Evolutionary conservation across 2,113 vertebrate species (phyloP).

Genomic region (Motacilla tschutschensis): DNA sequence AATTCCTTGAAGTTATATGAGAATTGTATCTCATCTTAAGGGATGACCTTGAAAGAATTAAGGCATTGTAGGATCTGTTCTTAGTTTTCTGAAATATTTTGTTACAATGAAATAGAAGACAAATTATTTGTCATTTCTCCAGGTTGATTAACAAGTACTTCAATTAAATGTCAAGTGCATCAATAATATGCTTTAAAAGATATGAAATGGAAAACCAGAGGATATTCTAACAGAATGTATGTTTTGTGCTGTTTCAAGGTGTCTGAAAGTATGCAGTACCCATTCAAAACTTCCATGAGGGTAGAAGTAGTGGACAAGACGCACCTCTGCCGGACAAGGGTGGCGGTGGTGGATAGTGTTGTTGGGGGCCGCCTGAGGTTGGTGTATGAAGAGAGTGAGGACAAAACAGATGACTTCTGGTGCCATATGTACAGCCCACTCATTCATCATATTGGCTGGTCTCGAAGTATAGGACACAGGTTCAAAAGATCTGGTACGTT

Average conservation of each 20-base stretch:
- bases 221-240: not conserved
- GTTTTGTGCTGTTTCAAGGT: constrained; percentile 75
- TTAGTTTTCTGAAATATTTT: not conserved
- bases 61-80: not conserved
- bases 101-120: not conserved
- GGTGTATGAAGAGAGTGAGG: constrained; percentile 94
- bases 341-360: constrained; percentile 92
- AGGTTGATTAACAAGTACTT: not conserved
- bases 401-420: constrained; percentile 96
- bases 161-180: not conserved
- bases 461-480: constrained; percentile 94
- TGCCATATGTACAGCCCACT: constrained; percentile 98
- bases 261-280: constrained; percentile 93
- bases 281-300: constrained; percentile 95
- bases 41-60: not conserved
- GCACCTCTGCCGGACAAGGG: constrained; percentile 92
- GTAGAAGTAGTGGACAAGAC: constrained; percentile 98
- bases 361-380: constrained; percentile 90
- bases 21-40: not conserved
- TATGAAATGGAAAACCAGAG: not conserved
- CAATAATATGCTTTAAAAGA: not conserved
- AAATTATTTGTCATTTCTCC: not conserved
- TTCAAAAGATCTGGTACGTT: constrained; percentile 94
- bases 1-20: not conserved
- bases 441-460: constrained; percentile 96